Evolutionary conservation across 30 jellyfish, hydroid and myxozoan species (phyloP).

Genomic region (Hydra vulgaris): DNA sequence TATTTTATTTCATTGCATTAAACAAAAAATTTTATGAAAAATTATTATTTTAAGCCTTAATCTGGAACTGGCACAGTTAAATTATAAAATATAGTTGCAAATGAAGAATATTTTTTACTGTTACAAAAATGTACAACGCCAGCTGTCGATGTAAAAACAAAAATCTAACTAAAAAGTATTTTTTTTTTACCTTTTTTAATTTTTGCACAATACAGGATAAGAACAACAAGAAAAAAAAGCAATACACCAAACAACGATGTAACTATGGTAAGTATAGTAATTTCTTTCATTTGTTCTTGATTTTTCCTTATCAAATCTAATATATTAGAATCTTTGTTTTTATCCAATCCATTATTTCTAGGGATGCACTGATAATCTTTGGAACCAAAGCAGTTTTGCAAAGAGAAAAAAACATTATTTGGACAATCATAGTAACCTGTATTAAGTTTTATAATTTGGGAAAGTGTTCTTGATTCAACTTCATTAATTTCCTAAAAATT

Average conservation of each 20-base stretch:
- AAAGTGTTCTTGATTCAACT: conserved; percentile 66
- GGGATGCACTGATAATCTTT: conserved; percentile 55
- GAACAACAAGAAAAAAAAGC: not conserved
- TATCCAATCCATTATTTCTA: not conserved
- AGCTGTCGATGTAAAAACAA: too few relatives aligned
- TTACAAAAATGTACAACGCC: too few relatives aligned
- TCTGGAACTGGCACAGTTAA: too few relatives aligned
- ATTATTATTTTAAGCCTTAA: too few relatives aligned
- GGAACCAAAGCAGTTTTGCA: conserved; percentile 55
- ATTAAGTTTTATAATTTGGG: conserved; percentile 51
- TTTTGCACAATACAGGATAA: not conserved
- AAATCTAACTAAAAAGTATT: not conserved
- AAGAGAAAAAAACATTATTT: conserved; percentile 65
- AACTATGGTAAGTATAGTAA: not conserved
- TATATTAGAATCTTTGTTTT: not conserved
- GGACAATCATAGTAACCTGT: conserved; percentile 77
- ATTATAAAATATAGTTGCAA: too few relatives aligned
- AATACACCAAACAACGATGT: not conserved
- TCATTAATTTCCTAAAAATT: conserved; percentile 60
- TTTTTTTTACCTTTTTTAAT: not conserved
- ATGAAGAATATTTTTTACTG: too few relatives aligned
- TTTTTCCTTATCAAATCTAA: not conserved
- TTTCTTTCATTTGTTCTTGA: not conserved
- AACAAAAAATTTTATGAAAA: too few relatives aligned
- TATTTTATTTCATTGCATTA: too few relatives aligned